Evolutionary conservation across 2,888 invertebrate species (phyloP), one percentile per base, ranked within the genome.

Genomic region (Ennomos fuscantarius): DNA sequence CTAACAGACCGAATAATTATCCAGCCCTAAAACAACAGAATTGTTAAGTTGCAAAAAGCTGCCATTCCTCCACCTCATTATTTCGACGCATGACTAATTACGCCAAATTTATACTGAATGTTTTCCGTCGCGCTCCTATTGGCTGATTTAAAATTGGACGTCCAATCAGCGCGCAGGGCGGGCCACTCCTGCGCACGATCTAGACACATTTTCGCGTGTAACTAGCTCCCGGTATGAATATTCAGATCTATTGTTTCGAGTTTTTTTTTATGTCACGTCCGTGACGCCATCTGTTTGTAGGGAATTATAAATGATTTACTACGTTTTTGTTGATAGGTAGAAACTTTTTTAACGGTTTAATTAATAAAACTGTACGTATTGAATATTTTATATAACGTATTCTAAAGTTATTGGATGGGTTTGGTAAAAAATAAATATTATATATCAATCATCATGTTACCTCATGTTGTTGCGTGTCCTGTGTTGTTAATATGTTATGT

Each of bases 61-160:
- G 40, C 54, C 58, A 64, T 42, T 60, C 49, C 42, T 40, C 69
- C 73, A 75, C 73, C 73, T 79, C 62, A 75, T 83, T 79, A 81
- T 79, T 69, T 68, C 65, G 70, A 79, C 78, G 86, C 89, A 87
- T 90, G 90, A 89, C 90, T 90, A 90, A 91, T 91, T 90, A 88
- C 88, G 87, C 89, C 89, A 86, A 90, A 91, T 88, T 88, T 88
- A 89, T 83, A 86, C 86, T 69, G 68, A 65, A 63, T 72, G 69
- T 78, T 81, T 81, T 73, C 79, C 72, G 66, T 64, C 72, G 66
- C 64, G 71, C 62, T 64, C 76, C 72, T 70, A 90, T 91, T 91
- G 90, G 90, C 73, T 72, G 77, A 76, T 79, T 79, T 76, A 69
- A 82, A 84, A 82, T 79, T 81, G 82, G 79, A 70, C 71, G 73